Percentiles rank a stretch among this genome's conserved stretches.
Evolutionary conservation across 1,140 invertebrate species (phyloP).

Genomic region (Linepithema humile): DNA sequence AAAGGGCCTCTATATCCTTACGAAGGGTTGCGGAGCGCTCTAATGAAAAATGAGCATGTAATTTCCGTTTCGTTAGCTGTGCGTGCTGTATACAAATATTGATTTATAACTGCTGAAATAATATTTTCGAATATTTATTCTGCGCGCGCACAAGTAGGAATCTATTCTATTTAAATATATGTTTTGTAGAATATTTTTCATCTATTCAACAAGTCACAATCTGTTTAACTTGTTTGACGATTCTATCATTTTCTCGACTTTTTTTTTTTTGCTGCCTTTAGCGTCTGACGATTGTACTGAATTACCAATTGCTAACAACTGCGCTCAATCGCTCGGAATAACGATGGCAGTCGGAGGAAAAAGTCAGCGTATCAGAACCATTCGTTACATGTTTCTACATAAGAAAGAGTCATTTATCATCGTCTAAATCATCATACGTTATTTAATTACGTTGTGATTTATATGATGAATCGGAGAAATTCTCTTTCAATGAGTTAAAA

Average conservation of each 20-base stretch:
- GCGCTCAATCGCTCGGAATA: conserved; percentile 74
- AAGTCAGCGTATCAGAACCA: conserved; percentile 50
- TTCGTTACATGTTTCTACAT: conserved; percentile 30
- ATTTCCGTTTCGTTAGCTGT: conserved; percentile 22
- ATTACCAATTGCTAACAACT: conserved; percentile 76
- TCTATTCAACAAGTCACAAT: background rate
- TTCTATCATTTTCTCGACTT: background rate
- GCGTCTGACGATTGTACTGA: conserved; percentile 65
- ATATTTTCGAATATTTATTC: background rate
- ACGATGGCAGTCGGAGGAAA: conserved; percentile 55
- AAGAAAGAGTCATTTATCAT: background rate
- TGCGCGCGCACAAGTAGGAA: background rate
- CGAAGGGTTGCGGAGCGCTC: conserved; percentile 1
- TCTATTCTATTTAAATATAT: background rate
- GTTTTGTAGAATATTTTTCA: background rate
- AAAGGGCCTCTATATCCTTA: background rate
- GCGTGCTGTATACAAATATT: conserved; percentile 6
- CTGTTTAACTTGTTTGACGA: background rate
- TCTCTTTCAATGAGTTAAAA: background rate
- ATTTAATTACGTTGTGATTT: background rate
- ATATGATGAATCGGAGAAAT: background rate
- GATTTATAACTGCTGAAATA: background rate
- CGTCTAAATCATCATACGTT: background rate
- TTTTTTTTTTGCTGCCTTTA: background rate
- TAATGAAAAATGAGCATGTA: background rate